Conservation (phyloP, 2,797 vertebrate genomes). For the Fistularia commersonii region DNA sequence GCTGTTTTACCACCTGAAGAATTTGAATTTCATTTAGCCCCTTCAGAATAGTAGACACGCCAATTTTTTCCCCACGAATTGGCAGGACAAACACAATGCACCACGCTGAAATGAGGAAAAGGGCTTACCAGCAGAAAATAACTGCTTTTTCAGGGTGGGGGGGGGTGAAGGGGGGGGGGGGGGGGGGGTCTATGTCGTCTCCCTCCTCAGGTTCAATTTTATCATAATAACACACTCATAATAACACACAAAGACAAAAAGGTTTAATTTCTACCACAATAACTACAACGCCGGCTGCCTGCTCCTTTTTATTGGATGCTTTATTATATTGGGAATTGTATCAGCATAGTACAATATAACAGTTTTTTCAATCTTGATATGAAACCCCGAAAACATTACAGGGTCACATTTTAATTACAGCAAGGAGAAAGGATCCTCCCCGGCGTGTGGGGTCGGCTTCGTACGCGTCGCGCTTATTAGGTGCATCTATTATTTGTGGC, state of each 20-base stretch:
- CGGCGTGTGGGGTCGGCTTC: not conserved
- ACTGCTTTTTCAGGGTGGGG: slow-evolving; percentile 30
- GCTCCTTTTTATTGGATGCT: slow-evolving; percentile 47
- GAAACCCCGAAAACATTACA: slow-evolving; percentile 38
- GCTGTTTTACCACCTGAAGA: slow-evolving; percentile 75
- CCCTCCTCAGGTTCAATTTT: slow-evolving; percentile 49
- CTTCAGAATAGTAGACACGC: slow-evolving; percentile 65
- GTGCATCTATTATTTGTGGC: too few relatives aligned
- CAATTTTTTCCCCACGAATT: slow-evolving; percentile 63
- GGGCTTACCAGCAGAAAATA: slow-evolving; percentile 60
- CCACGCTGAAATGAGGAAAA: slow-evolving; percentile 58
- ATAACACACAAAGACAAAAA: slow-evolving; percentile 52
- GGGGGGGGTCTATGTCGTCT: not conserved
- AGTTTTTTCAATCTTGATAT: slow-evolving; percentile 30
- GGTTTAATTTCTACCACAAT: slow-evolving; percentile 55
- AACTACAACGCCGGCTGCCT: slow-evolving; percentile 27
- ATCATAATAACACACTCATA: slow-evolving; percentile 56
- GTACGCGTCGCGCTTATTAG: too few relatives aligned
- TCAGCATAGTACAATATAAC: slow-evolving; percentile 49
- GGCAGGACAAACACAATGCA: slow-evolving; percentile 66
- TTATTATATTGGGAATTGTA: slow-evolving; percentile 66
- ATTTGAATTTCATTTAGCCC: slow-evolving; percentile 73
- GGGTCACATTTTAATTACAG: slow-evolving; percentile 37
- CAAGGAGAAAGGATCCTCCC: slow-evolving; percentile 14
- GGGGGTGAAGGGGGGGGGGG: not conserved